Percentiles rank a stretch among this genome's conserved stretches.
Conservation (phyloP, 2,797 vertebrate genomes). For the Hafferia zeledoni region DNA sequence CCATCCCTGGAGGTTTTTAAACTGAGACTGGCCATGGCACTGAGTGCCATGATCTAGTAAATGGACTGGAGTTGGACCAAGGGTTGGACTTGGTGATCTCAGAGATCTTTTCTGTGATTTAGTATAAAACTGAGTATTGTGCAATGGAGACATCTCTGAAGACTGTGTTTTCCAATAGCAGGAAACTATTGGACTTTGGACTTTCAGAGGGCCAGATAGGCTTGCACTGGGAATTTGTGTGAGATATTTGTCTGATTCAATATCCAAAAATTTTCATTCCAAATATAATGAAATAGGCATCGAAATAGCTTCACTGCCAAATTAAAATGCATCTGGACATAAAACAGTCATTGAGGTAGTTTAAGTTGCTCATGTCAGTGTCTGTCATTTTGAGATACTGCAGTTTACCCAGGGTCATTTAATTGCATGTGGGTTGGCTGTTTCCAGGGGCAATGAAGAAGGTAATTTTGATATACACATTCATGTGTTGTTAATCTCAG, state of each 20-base stretch:
- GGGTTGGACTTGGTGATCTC: no score
- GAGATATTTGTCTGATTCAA: not conserved
- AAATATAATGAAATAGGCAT: not conserved
- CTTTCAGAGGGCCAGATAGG: no score
- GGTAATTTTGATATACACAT: not conserved
- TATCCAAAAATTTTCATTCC: not conserved
- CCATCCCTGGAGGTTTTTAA: no score
- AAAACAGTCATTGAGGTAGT: not conserved
- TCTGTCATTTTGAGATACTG: not conserved
- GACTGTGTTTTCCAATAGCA: not conserved
- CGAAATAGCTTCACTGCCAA: not conserved
- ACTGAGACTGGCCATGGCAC: no score
- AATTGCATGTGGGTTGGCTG: not conserved
- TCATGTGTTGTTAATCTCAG: not conserved
- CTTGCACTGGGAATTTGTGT: not conserved
- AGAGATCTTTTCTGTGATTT: not conserved
- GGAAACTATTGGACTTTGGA: not conserved
- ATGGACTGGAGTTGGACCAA: no score
- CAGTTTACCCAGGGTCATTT: not conserved
- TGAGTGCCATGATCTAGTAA: no score
- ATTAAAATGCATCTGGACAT: not conserved
- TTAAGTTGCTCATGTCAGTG: not conserved
- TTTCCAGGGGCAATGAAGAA: not conserved
- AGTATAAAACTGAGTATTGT: not conserved
- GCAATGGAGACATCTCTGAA: not conserved